Base-by-base conservation (phyloP, 2,113 vertebrate species). In the Cichladusa arquata region DNA sequence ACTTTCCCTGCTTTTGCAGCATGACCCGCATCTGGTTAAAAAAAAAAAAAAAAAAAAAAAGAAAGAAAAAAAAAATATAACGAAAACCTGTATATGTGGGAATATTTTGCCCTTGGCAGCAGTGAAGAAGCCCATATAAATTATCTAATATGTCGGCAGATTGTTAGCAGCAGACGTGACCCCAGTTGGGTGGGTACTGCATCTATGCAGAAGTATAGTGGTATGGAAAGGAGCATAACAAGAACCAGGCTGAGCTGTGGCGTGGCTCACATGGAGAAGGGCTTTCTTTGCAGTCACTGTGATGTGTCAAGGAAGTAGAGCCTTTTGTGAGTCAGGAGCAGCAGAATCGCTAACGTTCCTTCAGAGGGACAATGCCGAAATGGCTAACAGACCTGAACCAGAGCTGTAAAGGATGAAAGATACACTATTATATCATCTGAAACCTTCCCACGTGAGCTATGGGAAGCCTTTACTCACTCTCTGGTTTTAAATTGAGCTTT, bases 71-170 rank as follows among this genome's bases (percentile, higher is more conserved):
- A 47, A 47, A 47, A 22, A 48, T 13, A 48, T 23, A 23, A 13
- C 12, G 14, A 48, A 48, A 25, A 25, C 15, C 26, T 2, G 82
- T 88, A 71, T 79, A 91, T 80, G 25, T 86, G 85, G 86, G 88
- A 96, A 78, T 93, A 88, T 92, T 93, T 96, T 94, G 48, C 77
- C 93, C 86, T 94, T 95, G 69, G 86, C 92, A 94, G 73, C 82
- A 74, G 76, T 65, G 90, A 93, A 71, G 92, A 95, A 93, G 86
- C 40, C 40, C 88, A 38, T 69, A 92, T 88, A 95, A 94, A 72
- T 96, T 94, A 93, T 94, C 88, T 81, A 83, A 40, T 67, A 86
- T 91, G 93, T 97, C 92, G 34, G 69, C 95, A 96, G 90, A 95
- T 95, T 86, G 92, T 90, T 95, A 96, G 92, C 90, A 96, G 86